These are phyloP conservation scores for Alsophila aescularia DNA, from an alignment of 2,888 invertebrate species.

Conservation along the genomic window DNA sequence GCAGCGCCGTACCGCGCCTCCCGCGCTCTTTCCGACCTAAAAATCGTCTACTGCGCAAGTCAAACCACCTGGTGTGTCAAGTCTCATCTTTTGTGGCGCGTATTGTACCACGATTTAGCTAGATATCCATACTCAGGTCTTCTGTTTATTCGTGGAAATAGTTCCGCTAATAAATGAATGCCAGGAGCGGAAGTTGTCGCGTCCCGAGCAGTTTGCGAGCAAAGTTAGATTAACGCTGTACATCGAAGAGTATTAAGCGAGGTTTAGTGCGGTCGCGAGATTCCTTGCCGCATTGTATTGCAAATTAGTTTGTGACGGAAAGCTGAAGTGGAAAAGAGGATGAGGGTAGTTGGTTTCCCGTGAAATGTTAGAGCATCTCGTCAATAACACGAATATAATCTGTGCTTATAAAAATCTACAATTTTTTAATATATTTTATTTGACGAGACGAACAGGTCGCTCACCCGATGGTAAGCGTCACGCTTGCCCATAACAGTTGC, in stretches of 20 bases:
- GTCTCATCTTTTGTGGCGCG: too few relatives aligned
- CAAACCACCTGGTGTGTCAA: too few relatives aligned
- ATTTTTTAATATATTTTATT: too few relatives aligned
- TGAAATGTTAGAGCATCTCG: too few relatives aligned
- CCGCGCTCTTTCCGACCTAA: too few relatives aligned
- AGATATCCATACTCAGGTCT: conserved; percentile 1
- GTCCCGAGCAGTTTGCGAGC: conserved; percentile 59
- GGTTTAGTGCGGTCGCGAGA: conserved; percentile 55
- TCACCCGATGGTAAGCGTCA: too few relatives aligned
- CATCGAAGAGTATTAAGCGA: conserved; percentile 65
- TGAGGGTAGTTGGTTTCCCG: neutral
- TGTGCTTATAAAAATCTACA: too few relatives aligned
- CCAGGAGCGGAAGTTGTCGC: conserved; percentile 57
- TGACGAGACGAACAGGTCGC: too few relatives aligned
- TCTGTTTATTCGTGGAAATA: conserved; percentile 34
- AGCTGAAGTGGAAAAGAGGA: neutral
- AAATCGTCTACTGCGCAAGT: too few relatives aligned
- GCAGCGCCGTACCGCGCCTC: too few relatives aligned
- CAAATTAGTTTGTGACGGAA: conserved; percentile 58
- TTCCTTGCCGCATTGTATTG: conserved; percentile 63
- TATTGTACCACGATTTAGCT: neutral
- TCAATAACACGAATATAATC: too few relatives aligned
- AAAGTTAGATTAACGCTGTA: conserved; percentile 77
- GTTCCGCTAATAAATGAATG: conserved; percentile 56
- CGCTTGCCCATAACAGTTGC: too few relatives aligned